Evolutionary conservation across 2,888 invertebrate species (phyloP), one percentile per base, ranked within the genome.

Genomic region (Monoplex corrugatus): DNA sequence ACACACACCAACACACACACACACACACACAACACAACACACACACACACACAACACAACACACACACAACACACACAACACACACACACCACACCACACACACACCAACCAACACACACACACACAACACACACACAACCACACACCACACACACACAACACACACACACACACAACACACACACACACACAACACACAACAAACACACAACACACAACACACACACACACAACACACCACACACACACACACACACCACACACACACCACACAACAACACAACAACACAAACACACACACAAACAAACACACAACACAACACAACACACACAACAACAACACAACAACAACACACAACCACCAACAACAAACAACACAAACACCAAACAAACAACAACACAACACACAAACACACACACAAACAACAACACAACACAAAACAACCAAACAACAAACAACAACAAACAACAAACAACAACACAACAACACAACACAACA

Each of bases 1-100:
- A 80, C 80, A 80, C 80, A 80, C 80, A 80, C 80, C 16, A 43
- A 83, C 83, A 83, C 83, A n/a, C 83, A 83, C 83, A 83, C 44
- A 23, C 83, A 83, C n/a, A n/a, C n/a, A n/a, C n/a, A n/a, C n/a
- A n/a, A n/a, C n/a, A n/a, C n/a, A n/a, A n/a, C n/a, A n/a, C n/a
- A n/a, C n/a, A n/a, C n/a, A n/a, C 75, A 10, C 75, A 75, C n/a
- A 28, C 44, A 83, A n/a, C 16, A n/a, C 28, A 13, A 43, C 10
- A 45, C 43, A 40, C 83, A 1, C 5, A 10, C 83, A 35, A n/a
- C n/a, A n/a, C n/a, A n/a, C n/a, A n/a, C n/a, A n/a, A n/a, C n/a
- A n/a, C n/a, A n/a, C n/a, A n/a, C n/a, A n/a, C n/a, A n/a, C n/a
- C n/a, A n/a, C n/a, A n/a, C n/a, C n/a, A n/a, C 28, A 28, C 28